Conservation (phyloP, 2,888 invertebrate species). For the Pristionchus maxplancki region DNA sequence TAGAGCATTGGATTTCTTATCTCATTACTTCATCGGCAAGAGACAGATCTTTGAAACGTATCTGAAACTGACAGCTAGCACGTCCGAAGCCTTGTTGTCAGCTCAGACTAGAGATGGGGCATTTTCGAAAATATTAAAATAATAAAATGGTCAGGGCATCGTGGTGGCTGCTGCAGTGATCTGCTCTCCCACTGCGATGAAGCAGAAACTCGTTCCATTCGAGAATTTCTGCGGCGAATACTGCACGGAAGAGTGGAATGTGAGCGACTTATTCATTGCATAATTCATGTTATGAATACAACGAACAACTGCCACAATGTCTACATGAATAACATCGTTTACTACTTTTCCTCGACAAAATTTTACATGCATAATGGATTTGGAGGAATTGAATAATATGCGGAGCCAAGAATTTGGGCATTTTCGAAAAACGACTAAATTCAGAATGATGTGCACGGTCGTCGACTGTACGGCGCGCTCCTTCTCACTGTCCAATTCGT, state of each 20-base stretch:
- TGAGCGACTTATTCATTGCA: not conserved
- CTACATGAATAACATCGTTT: no score
- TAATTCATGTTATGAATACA: not conserved
- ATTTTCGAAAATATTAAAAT: constrained; percentile 10
- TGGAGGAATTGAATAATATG: not conserved
- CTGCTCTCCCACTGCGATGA: constrained; percentile 70
- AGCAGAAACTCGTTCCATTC: constrained; percentile 68
- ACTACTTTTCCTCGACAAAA: not conserved
- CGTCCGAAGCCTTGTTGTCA: no score
- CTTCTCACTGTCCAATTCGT: constrained; percentile 73
- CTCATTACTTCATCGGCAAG: no score
- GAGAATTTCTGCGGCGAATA: constrained; percentile 72
- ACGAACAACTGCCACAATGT: no score
- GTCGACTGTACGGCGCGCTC: constrained; percentile 72
- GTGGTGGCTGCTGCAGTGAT: constrained; percentile 66
- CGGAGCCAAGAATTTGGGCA: not conserved
- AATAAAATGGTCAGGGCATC: constrained; percentile 62
- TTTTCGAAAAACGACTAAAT: not conserved
- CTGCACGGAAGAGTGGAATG: constrained; percentile 68
- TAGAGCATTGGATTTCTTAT: no score
- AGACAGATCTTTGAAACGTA: not conserved
- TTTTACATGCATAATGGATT: no score
- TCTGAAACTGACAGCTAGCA: not conserved
- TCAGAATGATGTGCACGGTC: constrained; percentile 12
- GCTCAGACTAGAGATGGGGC: not conserved